Base-by-base conservation (phyloP, 2,113 vertebrate genomes). In the Cynocephalus volans region DNA sequence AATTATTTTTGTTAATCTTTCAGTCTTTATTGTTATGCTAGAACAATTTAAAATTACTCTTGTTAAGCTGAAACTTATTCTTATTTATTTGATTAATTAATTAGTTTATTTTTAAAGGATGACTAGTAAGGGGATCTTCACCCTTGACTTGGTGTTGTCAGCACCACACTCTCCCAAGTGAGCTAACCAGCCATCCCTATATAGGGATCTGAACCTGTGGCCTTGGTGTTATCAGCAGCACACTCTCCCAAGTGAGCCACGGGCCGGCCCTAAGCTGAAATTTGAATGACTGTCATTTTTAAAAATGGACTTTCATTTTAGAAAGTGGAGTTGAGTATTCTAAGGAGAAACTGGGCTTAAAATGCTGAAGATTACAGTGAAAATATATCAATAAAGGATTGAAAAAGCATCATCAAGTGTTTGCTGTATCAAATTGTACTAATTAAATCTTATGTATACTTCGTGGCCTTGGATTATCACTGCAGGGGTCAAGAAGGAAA, bases 401-500 rank as follows among this genome's bases (percentile, higher is more conserved):
- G 62, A 60, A 81, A 90, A 93, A 93, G 33, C 23, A 90, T 77
- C 41, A 58, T 45, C 45, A 5, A 65, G 18, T 89, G 17, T 88
- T 70, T 41, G 4, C 81, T 84, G 33, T 92, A 88, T 50, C 73
- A 85, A 58, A 64, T 93, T 80, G 60, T 73, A 88, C 52, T 75
- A 48, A 33, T 92, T 60, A 87, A 31, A 62, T 90, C 26, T 79
- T 77, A 21, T 3, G 18, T 90, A 10, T 84, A 41, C 36, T 90
- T 91, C 56, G 41, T 88, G 65, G 76, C 62, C 41, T 90, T 80
- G 48, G 88, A 31, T 94, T 65, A 67, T 81, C 76, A 81, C 65
- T 84, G 70, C 93, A 90, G 41, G 91, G 54, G 45, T 90, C 76
- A 84, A 86, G 45, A 96, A 90, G 79, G 90, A 97, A 97, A 88